Evolutionary conservation across 1,140 invertebrate genomes (phyloP).

Genomic region (Papilio polytes): DNA sequence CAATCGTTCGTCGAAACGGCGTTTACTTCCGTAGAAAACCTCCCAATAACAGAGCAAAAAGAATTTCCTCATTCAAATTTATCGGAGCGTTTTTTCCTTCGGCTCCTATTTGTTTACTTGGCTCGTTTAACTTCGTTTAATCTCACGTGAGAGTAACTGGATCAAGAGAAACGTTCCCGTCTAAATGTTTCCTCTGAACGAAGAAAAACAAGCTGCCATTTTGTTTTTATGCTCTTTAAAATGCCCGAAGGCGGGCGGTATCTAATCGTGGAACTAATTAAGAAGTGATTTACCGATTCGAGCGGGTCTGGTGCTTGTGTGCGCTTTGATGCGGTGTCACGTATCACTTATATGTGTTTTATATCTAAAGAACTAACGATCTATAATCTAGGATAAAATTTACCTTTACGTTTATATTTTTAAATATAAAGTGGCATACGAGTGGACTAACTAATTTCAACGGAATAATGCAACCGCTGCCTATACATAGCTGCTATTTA

Average conservation of each 20-base stretch:
- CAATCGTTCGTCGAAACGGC: conserved; percentile 37
- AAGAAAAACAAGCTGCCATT: conserved; percentile 35
- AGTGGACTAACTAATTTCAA: too few species aligned
- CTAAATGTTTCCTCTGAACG: conserved; percentile 30
- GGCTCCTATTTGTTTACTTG: conserved; percentile 36
- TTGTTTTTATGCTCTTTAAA: conserved; percentile 36
- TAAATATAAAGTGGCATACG: too few species aligned
- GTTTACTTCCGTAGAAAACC: conserved; percentile 34
- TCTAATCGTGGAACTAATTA: conserved; percentile 36
- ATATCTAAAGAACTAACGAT: background rate
- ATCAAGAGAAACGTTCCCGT: conserved; percentile 37
- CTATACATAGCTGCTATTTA: too few species aligned
- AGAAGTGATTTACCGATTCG: conserved; percentile 33
- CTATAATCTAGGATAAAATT: background rate
- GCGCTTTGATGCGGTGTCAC: conserved; percentile 29
- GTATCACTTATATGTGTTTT: conserved; percentile 9
- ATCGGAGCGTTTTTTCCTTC: conserved; percentile 36
- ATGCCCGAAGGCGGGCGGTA: conserved; percentile 16
- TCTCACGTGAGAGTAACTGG: conserved; percentile 38
- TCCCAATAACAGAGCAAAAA: conserved; percentile 37
- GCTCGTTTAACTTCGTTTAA: conserved; percentile 38
- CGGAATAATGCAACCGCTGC: too few species aligned
- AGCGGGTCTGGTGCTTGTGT: conserved; percentile 1
- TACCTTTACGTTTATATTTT: background rate
- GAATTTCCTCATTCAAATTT: conserved; percentile 39